These are phyloP conservation scores for Drosophila parvula DNA, from an alignment of 1,140 invertebrate genomes.

Conservation along the genomic window DNA sequence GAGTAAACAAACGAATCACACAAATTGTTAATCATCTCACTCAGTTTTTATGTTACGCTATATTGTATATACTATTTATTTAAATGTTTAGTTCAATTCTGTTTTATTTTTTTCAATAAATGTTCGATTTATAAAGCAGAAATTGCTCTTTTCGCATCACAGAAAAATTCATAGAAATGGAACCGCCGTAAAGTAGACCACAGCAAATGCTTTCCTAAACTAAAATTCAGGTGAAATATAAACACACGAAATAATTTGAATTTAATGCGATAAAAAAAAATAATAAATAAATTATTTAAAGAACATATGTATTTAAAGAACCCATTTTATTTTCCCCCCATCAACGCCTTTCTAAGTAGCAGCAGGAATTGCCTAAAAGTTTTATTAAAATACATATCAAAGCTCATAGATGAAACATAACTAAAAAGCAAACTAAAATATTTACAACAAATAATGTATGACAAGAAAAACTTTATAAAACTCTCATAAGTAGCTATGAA, in stretches of 20 bases:
- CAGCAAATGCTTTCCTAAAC: conserved; percentile 38
- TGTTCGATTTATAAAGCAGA: conserved; percentile 30
- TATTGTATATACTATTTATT: conserved; percentile 45
- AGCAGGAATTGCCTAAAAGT: conserved; percentile 72
- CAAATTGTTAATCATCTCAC: conserved; percentile 56
- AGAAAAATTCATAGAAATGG: conserved; percentile 16
- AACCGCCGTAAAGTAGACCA: conserved; percentile 37
- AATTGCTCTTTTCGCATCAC: not conserved
- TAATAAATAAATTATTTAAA: not conserved
- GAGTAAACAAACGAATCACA: conserved; percentile 32
- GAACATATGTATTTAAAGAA: too few species aligned
- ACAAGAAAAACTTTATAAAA: conserved; percentile 44
- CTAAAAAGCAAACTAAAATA: conserved; percentile 45
- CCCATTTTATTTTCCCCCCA: conserved; percentile 9
- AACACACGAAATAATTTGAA: conserved; percentile 14
- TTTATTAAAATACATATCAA: conserved; percentile 79
- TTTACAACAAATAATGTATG: conserved; percentile 42
- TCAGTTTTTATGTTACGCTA: conserved; percentile 26
- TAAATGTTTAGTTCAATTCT: conserved; percentile 42
- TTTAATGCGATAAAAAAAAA: not conserved
- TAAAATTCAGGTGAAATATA: conserved; percentile 35
- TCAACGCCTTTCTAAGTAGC: conserved; percentile 55
- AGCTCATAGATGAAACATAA: conserved; percentile 55
- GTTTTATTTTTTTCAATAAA: conserved; percentile 45
- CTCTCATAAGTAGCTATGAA: conserved; percentile 49